Evolutionary conservation across 2,797 vertebrate species (phyloP), one percentile per base, ranked within the genome.

Genomic region (Sebastes alutus): DNA sequence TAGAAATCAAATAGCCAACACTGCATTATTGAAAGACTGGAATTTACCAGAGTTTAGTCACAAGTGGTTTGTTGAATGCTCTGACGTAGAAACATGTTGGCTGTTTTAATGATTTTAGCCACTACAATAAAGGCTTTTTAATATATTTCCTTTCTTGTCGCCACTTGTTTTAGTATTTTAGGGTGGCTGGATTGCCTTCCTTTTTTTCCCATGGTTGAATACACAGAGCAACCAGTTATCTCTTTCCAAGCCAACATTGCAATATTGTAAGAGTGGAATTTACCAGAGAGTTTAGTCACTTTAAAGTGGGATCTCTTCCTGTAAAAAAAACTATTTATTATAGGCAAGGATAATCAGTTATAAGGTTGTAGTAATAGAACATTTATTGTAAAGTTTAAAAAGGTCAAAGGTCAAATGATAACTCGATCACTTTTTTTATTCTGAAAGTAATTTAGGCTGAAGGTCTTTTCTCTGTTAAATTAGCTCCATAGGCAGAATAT

Each of bases 1-100:
- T 85, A 76, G 89, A 89, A 87, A 87, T 86, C 30, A 46, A 74
- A 81, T 27, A 23, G 64, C 33, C 56, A 23, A 25, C 13, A 14
- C 2, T 79, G 80, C 63, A 81, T 2, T 77, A 60, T 20, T 55
- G 72, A 85, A 85, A 80, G 5, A 78, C 62, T 3, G 63, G 80
- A 85, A 80, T 62, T 86, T 75, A 80, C 61, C 58, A 74, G 25
- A 46, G 46, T 23, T 29, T 63, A 3, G 68, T 72, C 12, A 72
- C 18, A 52, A 5, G 5, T 38, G 6, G 3, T 46, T 46, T 46
- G 16, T 46, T 46, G 16, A 46, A 46, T 46, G 7, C 7, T 7
- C 42, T 46, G 14, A 42, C 6, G 7, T 20, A 7, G 7, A 46
- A 46, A 46, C 16, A 18, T 46, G 42, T 46, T 46, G 42, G 3